Conservation (phyloP, 2,797 vertebrate genomes). For the Myotis vivesi region DNA sequence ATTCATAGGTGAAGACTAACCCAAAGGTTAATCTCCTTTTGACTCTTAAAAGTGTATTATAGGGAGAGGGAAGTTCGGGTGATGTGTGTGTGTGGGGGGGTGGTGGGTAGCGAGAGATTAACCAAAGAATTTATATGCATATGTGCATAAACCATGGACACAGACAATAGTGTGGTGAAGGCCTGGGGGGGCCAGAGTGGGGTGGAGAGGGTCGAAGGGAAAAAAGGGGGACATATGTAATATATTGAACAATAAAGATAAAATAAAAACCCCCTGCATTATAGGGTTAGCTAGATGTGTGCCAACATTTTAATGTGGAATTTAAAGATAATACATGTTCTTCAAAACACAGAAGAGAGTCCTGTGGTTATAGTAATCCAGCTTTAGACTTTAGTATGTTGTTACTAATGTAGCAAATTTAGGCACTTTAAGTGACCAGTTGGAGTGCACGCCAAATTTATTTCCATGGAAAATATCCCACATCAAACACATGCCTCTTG, state of each 20-base stretch:
- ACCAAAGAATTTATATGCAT: no score
- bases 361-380: not conserved
- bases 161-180: no score
- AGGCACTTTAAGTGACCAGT: not conserved
- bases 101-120: no score
- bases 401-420: not conserved
- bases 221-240: no score
- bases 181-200: no score
- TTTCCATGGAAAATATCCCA: not conserved
- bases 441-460: not conserved
- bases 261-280: not conserved
- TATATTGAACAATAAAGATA: no score
- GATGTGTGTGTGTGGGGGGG: no score
- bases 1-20: not conserved
- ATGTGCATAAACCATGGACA: no score
- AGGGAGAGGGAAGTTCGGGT: not conserved
- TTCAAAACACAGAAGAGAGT: not conserved
- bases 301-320: not conserved
- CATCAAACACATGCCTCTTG: not conserved
- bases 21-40: not conserved
- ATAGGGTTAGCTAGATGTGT: not conserved
- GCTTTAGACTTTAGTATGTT: not conserved
- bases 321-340: not conserved
- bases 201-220: no score
- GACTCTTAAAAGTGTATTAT: not conserved